Evolutionary conservation across 2,888 invertebrate genomes (phyloP).

Genomic region (Drosophila lacicola): DNA sequence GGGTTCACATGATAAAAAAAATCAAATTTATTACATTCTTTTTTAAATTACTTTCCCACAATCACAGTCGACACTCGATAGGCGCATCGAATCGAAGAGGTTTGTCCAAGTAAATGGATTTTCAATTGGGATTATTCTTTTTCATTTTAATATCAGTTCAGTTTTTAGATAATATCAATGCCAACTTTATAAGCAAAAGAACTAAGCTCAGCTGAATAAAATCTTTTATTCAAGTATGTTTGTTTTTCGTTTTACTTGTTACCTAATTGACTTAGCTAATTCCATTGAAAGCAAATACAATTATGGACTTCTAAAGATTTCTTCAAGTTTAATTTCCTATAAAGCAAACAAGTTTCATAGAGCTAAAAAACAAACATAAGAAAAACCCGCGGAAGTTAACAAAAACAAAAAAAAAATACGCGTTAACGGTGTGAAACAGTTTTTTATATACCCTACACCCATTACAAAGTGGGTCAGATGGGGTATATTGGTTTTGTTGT

Average conservation of each 20-base stretch:
- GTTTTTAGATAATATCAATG: too few species aligned
- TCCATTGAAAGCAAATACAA: slow-evolving; percentile 6
- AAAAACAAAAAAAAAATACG: slow-evolving; percentile 6
- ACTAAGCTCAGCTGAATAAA: background rate
- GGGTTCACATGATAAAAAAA: slow-evolving; percentile 23
- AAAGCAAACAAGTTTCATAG: slow-evolving; percentile 39
- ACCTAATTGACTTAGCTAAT: background rate
- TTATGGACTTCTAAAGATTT: slow-evolving; percentile 3
- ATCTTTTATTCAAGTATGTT: background rate
- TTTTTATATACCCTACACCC: slow-evolving; percentile 23
- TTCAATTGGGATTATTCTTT: background rate
- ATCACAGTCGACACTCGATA: background rate
- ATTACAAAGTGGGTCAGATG: background rate
- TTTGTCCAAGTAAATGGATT: background rate
- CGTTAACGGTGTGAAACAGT: slow-evolving; percentile 58
- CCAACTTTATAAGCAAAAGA: background rate
- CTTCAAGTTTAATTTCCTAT: slow-evolving; percentile 9
- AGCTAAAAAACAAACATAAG: slow-evolving; percentile 10
- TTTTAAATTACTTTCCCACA: slow-evolving; percentile 6
- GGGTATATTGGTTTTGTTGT: background rate
- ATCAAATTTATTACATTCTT: background rate
- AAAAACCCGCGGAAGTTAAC: slow-evolving; percentile 71
- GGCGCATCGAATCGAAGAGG: too few species aligned
- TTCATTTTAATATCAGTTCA: too few species aligned
- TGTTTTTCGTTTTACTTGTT: slow-evolving; percentile 9